Evolutionary conservation across 2,888 invertebrate species (phyloP).

Genomic region (Hipparchia sbordonii): DNA sequence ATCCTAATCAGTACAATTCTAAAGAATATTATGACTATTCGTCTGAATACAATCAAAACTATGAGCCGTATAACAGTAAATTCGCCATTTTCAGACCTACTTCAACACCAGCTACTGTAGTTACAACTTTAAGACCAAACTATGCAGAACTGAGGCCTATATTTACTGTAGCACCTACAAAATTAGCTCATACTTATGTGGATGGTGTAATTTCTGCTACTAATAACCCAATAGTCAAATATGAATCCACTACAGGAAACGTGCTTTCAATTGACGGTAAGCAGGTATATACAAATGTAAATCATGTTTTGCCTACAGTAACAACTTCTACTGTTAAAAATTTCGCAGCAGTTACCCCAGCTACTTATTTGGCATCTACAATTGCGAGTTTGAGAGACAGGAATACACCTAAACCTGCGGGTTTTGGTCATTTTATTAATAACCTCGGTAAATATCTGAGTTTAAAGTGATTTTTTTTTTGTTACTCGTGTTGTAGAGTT

Average conservation of each 20-base stretch:
- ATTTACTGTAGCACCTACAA: constrained; percentile 52
- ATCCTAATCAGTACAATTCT: constrained; percentile 54
- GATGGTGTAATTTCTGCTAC: constrained; percentile 28
- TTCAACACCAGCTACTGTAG: constrained; percentile 25
- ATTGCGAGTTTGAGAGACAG: constrained; percentile 63
- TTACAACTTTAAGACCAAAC: constrained; percentile 44
- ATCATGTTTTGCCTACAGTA: constrained; percentile 6
- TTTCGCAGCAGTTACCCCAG: constrained; percentile 33
- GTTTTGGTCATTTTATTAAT: constrained; percentile 55
- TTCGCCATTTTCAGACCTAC: constrained; percentile 43
- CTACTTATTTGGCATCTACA: constrained; percentile 61
- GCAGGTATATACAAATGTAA: constrained; percentile 33
- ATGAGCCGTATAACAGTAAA: constrained; percentile 61
- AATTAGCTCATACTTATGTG: constrained; percentile 31
- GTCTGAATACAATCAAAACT: constrained; percentile 49
- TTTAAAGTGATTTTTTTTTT: constrained; percentile 46
- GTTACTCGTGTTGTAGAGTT: not conserved
- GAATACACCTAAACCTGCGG: constrained; percentile 55
- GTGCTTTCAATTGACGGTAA: constrained; percentile 38
- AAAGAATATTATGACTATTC: constrained; percentile 66
- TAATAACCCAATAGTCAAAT: constrained; percentile 32
- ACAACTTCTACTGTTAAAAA: constrained; percentile 10
- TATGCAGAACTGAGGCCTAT: constrained; percentile 59
- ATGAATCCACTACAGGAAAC: constrained; percentile 38
- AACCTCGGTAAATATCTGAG: constrained; percentile 72